A percentile compares a stretch with the other conserved stretches of the same genome.
phyloP scores from a whole-genome alignment of 2,888 invertebrate genomes.

The Globia sparganii region DNA sequence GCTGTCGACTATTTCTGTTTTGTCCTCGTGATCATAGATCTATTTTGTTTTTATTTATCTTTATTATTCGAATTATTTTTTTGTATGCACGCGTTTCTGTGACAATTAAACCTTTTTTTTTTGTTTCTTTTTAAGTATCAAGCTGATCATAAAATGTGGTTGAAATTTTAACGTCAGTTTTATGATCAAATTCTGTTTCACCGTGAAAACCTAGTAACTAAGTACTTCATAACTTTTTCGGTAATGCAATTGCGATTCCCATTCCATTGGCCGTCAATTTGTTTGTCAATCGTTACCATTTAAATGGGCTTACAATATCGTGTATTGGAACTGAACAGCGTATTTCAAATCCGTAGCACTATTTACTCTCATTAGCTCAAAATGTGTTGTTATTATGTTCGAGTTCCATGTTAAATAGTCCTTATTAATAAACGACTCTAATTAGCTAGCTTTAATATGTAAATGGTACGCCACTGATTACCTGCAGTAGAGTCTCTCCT shows the following conservation, averaged over 20 bases:
- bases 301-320: conserved; percentile 3
- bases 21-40: neutral
- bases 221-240: neutral
- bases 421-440: conserved; percentile 44
- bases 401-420: conserved; percentile 32
- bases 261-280: neutral
- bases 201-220: neutral
- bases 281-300: neutral
- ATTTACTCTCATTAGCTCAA: conserved; percentile 30
- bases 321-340: neutral
- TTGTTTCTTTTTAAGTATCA: no score
- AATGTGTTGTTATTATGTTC: conserved; percentile 15
- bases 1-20: neutral
- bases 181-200: neutral
- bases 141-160: neutral
- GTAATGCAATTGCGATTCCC: neutral
- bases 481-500: neutral
- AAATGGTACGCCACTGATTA: neutral
- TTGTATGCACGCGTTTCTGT: neutral
- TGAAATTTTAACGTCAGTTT: neutral
- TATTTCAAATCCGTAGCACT: conserved; percentile 17
- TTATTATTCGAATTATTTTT: neutral
- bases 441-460: conserved; percentile 44
- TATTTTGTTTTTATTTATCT: neutral
- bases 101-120: neutral